A percentile compares a stretch with the other conserved stretches of the same genome.
Conservation (phyloP, 2,113 vertebrate genomes). For the Chrysemys picta region DNA sequence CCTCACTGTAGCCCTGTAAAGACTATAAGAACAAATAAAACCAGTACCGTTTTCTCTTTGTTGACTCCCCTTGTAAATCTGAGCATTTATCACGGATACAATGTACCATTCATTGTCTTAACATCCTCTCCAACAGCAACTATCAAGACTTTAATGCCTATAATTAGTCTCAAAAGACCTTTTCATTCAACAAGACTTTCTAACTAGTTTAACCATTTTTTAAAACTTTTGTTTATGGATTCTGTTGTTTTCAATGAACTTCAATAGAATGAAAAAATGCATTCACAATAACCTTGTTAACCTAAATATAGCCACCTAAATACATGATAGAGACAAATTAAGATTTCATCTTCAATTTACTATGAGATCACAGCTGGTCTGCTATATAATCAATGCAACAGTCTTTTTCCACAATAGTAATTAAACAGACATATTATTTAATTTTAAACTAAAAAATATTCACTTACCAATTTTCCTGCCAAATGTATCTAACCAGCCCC, state of each 20-base stretch:
- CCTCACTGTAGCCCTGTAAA: neutral
- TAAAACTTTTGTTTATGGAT: neutral
- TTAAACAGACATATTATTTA: constrained; percentile 35
- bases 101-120: neutral
- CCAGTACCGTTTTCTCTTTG: neutral
- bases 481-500: constrained; percentile 1
- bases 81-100: neutral
- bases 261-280: neutral
- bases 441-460: constrained; percentile 43
- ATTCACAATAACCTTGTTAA: neutral
- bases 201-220: neutral
- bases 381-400: neutral
- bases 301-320: neutral
- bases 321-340: neutral
- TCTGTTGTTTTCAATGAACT: neutral
- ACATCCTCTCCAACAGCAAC: neutral
- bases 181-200: neutral
- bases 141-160: neutral
- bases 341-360: constrained; percentile 15
- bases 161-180: neutral
- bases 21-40: neutral
- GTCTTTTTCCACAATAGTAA: neutral
- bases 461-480: constrained; percentile 6
- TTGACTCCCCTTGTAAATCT: neutral
- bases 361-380: constrained; percentile 7